phyloP scores from a whole-genome alignment of 2,888 invertebrate species.

The Caenorhabditis sinica region DNA sequence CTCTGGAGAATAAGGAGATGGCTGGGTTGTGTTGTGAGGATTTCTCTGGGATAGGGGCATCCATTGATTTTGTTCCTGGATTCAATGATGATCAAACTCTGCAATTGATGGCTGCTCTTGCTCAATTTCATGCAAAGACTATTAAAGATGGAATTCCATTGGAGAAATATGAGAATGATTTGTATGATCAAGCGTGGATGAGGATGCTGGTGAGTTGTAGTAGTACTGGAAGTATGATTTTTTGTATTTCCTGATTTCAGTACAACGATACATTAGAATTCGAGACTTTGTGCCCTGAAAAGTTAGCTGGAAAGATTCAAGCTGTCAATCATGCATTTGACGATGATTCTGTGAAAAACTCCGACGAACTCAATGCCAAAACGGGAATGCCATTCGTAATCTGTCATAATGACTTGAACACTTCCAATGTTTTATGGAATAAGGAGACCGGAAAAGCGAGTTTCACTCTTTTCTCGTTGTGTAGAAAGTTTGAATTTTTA shows the following conservation, averaged over 20 bases:
- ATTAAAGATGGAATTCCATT: constrained; percentile 34
- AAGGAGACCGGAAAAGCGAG: constrained; percentile 21
- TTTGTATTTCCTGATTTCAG: too few relatives aligned
- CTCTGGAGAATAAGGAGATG: constrained; percentile 42
- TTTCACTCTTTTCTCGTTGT: not conserved
- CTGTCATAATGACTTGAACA: constrained; percentile 58
- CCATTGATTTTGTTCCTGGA: constrained; percentile 56
- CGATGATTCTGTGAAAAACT: constrained; percentile 39
- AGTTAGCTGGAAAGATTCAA: constrained; percentile 48
- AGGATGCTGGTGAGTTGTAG: constrained; percentile 57
- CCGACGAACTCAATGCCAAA: constrained; percentile 19
- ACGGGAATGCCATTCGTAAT: constrained; percentile 50
- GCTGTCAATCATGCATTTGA: constrained; percentile 45
- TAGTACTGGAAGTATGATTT: too few relatives aligned
- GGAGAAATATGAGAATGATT: constrained; percentile 37
- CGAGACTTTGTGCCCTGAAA: constrained; percentile 45
- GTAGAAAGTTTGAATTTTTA: not conserved
- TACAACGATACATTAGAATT: constrained; percentile 57
- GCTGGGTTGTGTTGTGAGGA: constrained; percentile 58
- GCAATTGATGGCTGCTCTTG: constrained; percentile 46
- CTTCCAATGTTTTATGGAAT: constrained; percentile 61
- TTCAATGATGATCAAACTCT: constrained; percentile 41
- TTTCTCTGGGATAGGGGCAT: constrained; percentile 32
- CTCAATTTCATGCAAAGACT: constrained; percentile 49
- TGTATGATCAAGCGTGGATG: constrained; percentile 51